Percentiles rank a stretch among this genome's conserved stretches.
Conservation (phyloP, 2,797 vertebrate genomes). For the Liasis olivaceus region DNA sequence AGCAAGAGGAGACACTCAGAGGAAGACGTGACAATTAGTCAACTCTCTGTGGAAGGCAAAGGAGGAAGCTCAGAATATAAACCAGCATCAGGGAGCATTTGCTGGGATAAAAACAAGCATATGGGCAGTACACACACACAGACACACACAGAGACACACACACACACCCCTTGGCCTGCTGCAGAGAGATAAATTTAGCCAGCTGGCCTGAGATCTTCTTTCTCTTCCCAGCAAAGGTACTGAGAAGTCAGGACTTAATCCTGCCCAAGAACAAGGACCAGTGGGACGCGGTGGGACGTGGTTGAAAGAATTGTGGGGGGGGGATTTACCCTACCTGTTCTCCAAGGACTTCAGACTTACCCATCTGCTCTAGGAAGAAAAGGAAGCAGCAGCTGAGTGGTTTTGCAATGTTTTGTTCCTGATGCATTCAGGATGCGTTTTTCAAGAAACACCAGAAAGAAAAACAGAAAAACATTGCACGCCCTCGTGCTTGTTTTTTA, state of each 20-base stretch:
- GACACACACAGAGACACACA: not conserved
- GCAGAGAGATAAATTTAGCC: not conserved
- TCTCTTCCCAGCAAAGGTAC: not conserved
- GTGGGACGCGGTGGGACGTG: not conserved
- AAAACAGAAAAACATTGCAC: not conserved
- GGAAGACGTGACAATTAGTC: constrained; percentile 9
- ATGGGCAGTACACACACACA: not conserved
- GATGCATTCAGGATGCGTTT: not conserved
- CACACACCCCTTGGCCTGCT: not conserved
- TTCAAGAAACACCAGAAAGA: not conserved
- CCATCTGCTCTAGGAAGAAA: not conserved
- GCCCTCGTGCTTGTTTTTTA: not conserved
- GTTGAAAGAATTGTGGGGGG: not conserved
- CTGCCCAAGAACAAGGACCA: not conserved
- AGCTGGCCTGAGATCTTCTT: not conserved
- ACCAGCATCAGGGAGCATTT: not conserved
- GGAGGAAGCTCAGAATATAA: constrained; percentile 8
- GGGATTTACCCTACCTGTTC: not conserved
- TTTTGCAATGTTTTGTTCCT: too few species aligned
- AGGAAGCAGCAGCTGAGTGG: not conserved
- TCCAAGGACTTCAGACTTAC: not conserved
- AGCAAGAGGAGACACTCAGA: not conserved
- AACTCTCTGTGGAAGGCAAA: constrained; percentile 1
- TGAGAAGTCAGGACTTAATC: not conserved
- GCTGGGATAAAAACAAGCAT: not conserved